Conservation (phyloP, 2,113 vertebrate species). For the Trematomus loennbergii region DNA sequence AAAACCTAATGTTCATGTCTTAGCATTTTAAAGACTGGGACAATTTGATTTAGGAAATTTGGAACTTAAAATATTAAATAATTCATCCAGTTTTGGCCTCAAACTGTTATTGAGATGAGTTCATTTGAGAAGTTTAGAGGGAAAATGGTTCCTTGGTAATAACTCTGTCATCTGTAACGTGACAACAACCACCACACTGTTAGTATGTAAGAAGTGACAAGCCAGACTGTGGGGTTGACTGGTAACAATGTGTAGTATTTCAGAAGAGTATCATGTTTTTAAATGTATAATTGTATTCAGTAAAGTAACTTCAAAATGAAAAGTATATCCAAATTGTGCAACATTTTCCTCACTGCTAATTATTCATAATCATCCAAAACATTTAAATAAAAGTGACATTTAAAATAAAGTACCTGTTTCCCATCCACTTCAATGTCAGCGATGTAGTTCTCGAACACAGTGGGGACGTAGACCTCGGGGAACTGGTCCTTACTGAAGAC, state of each 20-base stretch:
- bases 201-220: neutral
- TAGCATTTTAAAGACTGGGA: too few relatives aligned
- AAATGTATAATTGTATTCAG: neutral
- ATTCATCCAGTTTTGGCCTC: neutral
- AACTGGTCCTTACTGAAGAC: slow-evolving; percentile 99
- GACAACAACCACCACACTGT: neutral
- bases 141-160: neutral
- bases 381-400: neutral
- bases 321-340: neutral
- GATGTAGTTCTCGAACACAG: slow-evolving; percentile 98
- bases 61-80: neutral
- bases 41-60: too few relatives aligned
- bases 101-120: neutral
- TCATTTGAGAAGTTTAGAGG: neutral
- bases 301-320: neutral
- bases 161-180: neutral
- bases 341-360: neutral
- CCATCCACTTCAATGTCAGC: slow-evolving; percentile 98
- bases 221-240: neutral
- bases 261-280: neutral
- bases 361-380: neutral
- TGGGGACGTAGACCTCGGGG: slow-evolving; percentile 97
- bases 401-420: slow-evolving; percentile 88
- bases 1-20: too few relatives aligned
- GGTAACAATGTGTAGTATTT: neutral